phyloP scores from a whole-genome alignment of 2,113 vertebrate species.

The Canis aureus region DNA sequence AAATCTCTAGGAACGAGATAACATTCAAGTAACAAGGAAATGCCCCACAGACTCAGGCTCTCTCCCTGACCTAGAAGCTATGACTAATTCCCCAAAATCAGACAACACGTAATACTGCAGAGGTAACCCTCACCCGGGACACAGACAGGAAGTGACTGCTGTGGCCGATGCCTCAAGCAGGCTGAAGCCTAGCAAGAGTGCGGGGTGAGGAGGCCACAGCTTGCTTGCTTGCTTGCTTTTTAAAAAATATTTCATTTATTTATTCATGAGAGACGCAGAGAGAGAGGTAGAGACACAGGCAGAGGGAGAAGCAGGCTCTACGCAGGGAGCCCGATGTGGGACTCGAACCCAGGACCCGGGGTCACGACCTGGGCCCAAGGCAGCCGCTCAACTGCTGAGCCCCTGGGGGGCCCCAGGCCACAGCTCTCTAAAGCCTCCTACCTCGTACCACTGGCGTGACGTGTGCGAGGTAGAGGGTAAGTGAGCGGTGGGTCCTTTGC shows the following conservation, averaged over 20 bases:
- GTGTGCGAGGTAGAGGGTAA: neutral
- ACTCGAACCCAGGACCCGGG: no score
- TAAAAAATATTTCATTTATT: no score
- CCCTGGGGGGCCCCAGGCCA: no score
- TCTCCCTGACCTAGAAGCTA: neutral
- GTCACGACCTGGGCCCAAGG: no score
- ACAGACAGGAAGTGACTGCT: neutral
- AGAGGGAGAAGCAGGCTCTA: no score
- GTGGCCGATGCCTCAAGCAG: neutral
- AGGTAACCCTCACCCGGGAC: neutral
- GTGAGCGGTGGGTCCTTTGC: neutral
- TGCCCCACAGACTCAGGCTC: neutral
- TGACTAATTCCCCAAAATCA: neutral
- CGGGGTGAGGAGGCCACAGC: neutral
- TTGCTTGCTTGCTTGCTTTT: no score
- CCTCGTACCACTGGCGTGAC: neutral
- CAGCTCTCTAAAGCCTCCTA: neutral
- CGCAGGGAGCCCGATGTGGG: no score
- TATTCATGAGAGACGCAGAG: no score
- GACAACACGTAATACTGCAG: neutral
- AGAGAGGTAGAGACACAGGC: no score
- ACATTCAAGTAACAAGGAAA: neutral
- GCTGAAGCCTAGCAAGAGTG: neutral
- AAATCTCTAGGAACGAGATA: neutral
- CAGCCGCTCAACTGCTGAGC: no score